Conservation (phyloP, 92 coral and sea anemone genomes). For the Actinernus sp. region DNA sequence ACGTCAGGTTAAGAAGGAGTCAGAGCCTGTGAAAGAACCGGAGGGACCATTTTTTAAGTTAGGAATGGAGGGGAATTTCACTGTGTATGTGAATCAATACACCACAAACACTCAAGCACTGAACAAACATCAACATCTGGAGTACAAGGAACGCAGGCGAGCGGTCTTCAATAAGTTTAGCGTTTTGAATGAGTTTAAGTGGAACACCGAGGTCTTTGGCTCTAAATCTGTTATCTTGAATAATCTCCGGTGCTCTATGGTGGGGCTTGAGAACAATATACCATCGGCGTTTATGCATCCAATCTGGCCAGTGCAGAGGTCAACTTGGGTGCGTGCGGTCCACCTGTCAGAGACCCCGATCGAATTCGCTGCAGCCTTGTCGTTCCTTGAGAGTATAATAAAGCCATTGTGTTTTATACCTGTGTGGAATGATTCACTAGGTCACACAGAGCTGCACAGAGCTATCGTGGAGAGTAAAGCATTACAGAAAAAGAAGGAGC, state of each 20-base stretch:
- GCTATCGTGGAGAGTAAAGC: slow-evolving; percentile 77
- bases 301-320: slow-evolving; percentile 94
- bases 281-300: slow-evolving; percentile 99
- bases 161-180: slow-evolving; percentile 87
- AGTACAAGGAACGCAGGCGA: slow-evolving; percentile 88
- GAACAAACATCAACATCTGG: slow-evolving; percentile 92
- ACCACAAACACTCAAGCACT: slow-evolving; percentile 84
- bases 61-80: slow-evolving; percentile 90
- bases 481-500: slow-evolving; percentile 58
- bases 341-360: slow-evolving; percentile 84
- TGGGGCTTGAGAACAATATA: slow-evolving; percentile 86
- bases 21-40: slow-evolving; percentile 7
- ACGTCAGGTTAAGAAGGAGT: not conserved
- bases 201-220: slow-evolving; percentile 87
- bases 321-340: slow-evolving; percentile 97
- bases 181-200: slow-evolving; percentile 74
- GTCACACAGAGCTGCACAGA: slow-evolving; percentile 88
- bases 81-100: slow-evolving; percentile 81
- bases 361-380: slow-evolving; percentile 87
- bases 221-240: slow-evolving; percentile 81
- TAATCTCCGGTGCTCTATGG: slow-evolving; percentile 91
- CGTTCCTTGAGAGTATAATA: slow-evolving; percentile 85
- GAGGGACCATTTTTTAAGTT: slow-evolving; percentile 72
- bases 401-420: slow-evolving; percentile 87
- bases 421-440: slow-evolving; percentile 94